A percentile compares a stretch with the other conserved stretches of the same genome.
phyloP scores from a whole-genome alignment of 2,797 vertebrate genomes.

The Fistularia commersonii region DNA sequence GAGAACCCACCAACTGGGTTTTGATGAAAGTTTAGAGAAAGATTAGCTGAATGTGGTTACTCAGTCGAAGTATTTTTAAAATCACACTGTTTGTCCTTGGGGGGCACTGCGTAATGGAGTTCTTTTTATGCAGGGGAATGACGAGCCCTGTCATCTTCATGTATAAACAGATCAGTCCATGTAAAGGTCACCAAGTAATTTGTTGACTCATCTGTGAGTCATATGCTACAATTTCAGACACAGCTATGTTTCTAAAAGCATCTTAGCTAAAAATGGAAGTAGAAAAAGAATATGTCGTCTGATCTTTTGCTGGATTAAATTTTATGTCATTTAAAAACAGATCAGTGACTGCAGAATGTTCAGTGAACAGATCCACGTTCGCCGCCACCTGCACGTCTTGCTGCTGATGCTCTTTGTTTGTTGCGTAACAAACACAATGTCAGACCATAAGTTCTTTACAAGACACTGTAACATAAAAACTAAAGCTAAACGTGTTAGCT shows the following conservation, averaged over 20 bases:
- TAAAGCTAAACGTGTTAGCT: too few species aligned
- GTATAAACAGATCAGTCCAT: slow-evolving; percentile 34
- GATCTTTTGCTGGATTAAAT: too few species aligned
- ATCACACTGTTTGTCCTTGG: slow-evolving; percentile 18
- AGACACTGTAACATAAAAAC: too few species aligned
- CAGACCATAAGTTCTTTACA: too few species aligned
- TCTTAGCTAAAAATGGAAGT: slow-evolving; percentile 1
- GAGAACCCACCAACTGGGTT: slow-evolving; percentile 40
- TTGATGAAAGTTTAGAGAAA: slow-evolving; percentile 33
- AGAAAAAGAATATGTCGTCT: neutral
- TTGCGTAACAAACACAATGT: too few species aligned
- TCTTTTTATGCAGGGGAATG: slow-evolving; percentile 20
- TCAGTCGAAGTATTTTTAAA: slow-evolving; percentile 21
- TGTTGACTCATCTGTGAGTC: slow-evolving; percentile 44
- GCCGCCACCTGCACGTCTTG: too few species aligned
- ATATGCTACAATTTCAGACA: slow-evolving; percentile 21
- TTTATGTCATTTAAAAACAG: too few species aligned
- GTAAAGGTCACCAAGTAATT: slow-evolving; percentile 24
- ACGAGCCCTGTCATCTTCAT: slow-evolving; percentile 25
- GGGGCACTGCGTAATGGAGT: neutral
- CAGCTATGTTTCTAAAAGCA: slow-evolving; percentile 13
- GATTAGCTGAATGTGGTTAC: slow-evolving; percentile 14
- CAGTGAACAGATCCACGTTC: too few species aligned
- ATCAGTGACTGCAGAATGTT: too few species aligned
- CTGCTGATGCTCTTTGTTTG: too few species aligned